Evolutionary conservation across 2,797 vertebrate genomes (phyloP), one percentile per base, ranked within the genome.

Genomic region (Crocodylus rhombifer): DNA sequence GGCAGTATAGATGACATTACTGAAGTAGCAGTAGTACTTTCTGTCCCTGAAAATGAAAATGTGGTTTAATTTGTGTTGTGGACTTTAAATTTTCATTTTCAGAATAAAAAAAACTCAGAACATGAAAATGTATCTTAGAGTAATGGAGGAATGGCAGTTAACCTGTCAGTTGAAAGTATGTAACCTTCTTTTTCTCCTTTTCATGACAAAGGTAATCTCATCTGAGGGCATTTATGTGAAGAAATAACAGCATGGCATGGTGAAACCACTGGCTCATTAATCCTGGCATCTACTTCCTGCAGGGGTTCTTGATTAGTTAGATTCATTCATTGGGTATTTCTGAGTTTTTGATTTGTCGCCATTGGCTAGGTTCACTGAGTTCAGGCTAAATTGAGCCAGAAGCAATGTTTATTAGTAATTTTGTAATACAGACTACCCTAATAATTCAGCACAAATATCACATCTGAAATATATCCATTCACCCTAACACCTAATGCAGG

Each of bases 361-460:
- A 95, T 97, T 97, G 96, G 96, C 95, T 97, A 96, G 97, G 98
- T 98, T 98, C 98, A 97, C 97, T 91, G 96, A 97, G 96, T 98
- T 98, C 97, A 97, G 92, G 93, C 97, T 98, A 98, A 97, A 98
- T 97, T 97, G 98, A 98, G 97, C 96, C 95, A 97, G 97, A 98
- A 98, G 96, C 95, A 97, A 97, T 98, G 97, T 98, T 98, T 98
- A 98, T 98, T 98, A 98, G 97, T 97, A 98, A 98, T 98, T 98
- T 97, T 96, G 96, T 98, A 98, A 97, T 97, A 97, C 93, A 97
- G 97, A 96, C 96, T 98, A 96, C 91, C 94, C 94, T 97, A 97
- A 98, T 98, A 98, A 98, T 97, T 97, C 97, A 98, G 91, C 91
- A 96, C 97, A 98, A 97, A 97, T 97, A 98, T 96, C 97, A 98